Percentiles rank a stretch among this genome's conserved stretches.
Conservation (phyloP, 2,888 invertebrate genomes). For the Caenorhabditis wallacei region DNA sequence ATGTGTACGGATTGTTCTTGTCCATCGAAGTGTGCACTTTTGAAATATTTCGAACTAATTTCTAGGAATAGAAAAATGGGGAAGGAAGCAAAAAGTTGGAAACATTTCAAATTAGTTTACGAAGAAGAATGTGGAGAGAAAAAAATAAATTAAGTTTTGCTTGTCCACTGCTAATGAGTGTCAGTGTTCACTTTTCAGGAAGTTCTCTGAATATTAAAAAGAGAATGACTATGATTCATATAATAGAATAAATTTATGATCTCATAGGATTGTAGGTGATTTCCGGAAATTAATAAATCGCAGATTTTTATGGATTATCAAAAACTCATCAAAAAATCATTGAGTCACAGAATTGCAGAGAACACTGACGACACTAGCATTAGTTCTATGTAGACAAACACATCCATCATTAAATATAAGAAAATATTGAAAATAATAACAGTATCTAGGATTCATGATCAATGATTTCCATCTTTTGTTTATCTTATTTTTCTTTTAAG, state of each 20-base stretch:
- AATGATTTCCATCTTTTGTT: constrained; percentile 18
- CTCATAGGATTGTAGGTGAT: constrained; percentile 13
- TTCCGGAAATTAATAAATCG: constrained; percentile 42
- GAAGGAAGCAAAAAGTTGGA: constrained; percentile 29
- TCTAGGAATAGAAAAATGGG: constrained; percentile 11
- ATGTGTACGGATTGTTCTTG: constrained; percentile 14
- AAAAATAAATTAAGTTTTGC: constrained; percentile 41
- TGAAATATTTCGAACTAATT: constrained; percentile 7
- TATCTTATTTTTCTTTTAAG: constrained; percentile 6
- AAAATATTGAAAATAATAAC: constrained; percentile 30
- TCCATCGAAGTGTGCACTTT: constrained; percentile 41
- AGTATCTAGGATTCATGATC: constrained; percentile 32
- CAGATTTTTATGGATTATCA: constrained; percentile 40
- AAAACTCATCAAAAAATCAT: constrained; percentile 8
- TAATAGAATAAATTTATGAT: constrained; percentile 3
- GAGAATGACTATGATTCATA: no score
- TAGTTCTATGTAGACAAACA: background rate
- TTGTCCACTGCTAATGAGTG: constrained; percentile 2
- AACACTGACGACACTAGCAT: constrained; percentile 8
- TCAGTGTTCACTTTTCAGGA: constrained; percentile 6
- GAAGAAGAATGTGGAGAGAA: constrained; percentile 2
- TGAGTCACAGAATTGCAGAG: constrained; percentile 11
- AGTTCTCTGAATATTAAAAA: constrained; percentile 2
- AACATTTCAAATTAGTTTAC: constrained; percentile 58
- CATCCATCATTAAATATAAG: background rate